Conservation (phyloP, 2,113 vertebrate genomes). For the Antennarius striatus region DNA sequence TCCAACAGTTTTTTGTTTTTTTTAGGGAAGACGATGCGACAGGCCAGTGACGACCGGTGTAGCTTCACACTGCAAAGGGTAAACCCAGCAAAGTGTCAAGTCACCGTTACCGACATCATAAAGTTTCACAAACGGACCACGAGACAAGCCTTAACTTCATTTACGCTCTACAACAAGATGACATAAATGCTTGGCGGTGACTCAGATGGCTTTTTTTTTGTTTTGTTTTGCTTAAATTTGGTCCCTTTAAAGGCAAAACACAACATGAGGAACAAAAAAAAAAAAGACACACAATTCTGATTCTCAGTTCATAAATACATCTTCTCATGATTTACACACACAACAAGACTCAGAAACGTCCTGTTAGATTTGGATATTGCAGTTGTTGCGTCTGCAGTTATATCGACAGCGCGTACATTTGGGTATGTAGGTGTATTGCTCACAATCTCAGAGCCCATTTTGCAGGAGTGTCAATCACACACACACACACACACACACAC, state of each 20-base stretch:
- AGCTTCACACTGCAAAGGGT: constrained; percentile 5
- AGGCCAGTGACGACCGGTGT: constrained; percentile 30
- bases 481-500: background rate
- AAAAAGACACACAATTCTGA: too few species aligned
- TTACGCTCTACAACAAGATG: constrained; percentile 38
- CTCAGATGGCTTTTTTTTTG: constrained; percentile 66
- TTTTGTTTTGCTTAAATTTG: constrained; percentile 61
- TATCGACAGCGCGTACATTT: constrained; percentile 47
- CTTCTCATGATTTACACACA: constrained; percentile 20
- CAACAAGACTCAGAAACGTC: constrained; percentile 22
- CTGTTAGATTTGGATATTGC: constrained; percentile 58
- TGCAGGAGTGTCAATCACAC: constrained; percentile 30
- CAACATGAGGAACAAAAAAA: too few species aligned
- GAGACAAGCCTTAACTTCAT: constrained; percentile 23
- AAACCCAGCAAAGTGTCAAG: background rate
- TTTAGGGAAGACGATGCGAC: constrained; percentile 46
- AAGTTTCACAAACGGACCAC: constrained; percentile 24
- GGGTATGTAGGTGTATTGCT: constrained; percentile 65
- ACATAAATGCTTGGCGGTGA: constrained; percentile 60
- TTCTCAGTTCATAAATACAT: constrained; percentile 41
- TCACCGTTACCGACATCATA: constrained; percentile 26
- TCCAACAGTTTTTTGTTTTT: constrained; percentile 12
- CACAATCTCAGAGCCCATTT: constrained; percentile 54
- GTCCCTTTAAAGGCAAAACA: constrained; percentile 42
- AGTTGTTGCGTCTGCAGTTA: constrained; percentile 46